These are phyloP conservation scores for Nymphalis polychloros DNA, from an alignment of 2,888 invertebrate genomes.

Conservation along the genomic window DNA sequence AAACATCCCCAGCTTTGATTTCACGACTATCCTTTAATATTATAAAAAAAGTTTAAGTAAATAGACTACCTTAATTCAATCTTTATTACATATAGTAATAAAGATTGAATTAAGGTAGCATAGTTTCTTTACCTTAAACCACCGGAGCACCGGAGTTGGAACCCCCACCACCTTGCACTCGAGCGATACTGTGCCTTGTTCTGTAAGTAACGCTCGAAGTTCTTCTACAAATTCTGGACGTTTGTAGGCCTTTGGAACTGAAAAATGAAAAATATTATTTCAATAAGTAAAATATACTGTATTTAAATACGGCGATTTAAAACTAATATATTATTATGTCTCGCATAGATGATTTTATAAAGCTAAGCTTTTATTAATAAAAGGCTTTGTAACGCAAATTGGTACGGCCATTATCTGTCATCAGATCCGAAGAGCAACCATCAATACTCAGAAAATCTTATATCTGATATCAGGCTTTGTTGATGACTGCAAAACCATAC, in stretches of 20 bases:
- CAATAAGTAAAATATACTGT: too few relatives aligned
- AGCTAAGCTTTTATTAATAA: too few relatives aligned
- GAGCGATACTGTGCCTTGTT: conserved; percentile 93
- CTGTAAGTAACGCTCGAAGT: conserved; percentile 90
- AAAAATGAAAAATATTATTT: conserved; percentile 21
- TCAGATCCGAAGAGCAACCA: too few relatives aligned
- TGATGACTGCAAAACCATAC: too few relatives aligned
- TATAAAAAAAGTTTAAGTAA: neutral
- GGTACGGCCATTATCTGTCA: too few relatives aligned
- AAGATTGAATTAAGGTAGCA: neutral
- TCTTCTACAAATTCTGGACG: conserved; percentile 93
- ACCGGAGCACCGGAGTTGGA: conserved; percentile 89
- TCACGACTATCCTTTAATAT: conserved; percentile 89
- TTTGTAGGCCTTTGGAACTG: conserved; percentile 94
- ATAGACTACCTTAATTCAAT: too few relatives aligned
- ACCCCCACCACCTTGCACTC: conserved; percentile 96
- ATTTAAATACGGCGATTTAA: too few relatives aligned
- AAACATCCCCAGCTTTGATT: conserved; percentile 94
- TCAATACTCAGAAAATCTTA: too few relatives aligned
- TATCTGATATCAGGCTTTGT: too few relatives aligned
- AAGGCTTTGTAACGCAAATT: too few relatives aligned
- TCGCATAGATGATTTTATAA: too few relatives aligned
- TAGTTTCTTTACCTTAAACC: conserved; percentile 73
- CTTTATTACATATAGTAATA: neutral
- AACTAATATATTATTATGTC: too few relatives aligned